A percentile compares a stretch with the other conserved stretches of the same genome.
These are phyloP conservation scores for Thalassoma bifasciatum DNA, from an alignment of 2,113 vertebrate genomes.

Conservation along the genomic window DNA sequence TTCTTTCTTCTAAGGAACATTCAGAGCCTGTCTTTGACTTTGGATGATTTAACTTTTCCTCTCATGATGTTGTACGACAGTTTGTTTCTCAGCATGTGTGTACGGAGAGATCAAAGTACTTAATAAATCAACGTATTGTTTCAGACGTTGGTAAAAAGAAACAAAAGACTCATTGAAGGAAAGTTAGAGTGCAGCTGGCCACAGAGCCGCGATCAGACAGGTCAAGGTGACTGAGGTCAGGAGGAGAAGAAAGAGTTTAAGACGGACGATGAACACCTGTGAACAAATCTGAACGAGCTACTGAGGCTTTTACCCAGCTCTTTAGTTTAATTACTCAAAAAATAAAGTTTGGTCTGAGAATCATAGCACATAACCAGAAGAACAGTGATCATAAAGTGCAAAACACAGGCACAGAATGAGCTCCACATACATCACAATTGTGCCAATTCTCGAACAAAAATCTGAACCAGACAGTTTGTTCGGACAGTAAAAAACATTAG, in stretches of 20 bases:
- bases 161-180: constrained; percentile 78
- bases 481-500: no score
- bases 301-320: no score
- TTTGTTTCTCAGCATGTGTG: background rate
- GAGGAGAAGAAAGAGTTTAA: constrained; percentile 43
- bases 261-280: constrained; percentile 62
- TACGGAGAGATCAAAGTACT: constrained; percentile 45
- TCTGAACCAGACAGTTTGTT: no score
- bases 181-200: constrained; percentile 30
- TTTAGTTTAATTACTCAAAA: no score
- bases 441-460: no score
- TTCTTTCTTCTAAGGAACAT: constrained; percentile 1
- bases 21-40: background rate
- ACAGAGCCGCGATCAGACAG: constrained; percentile 62
- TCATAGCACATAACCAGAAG: no score
- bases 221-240: constrained; percentile 68
- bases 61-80: constrained; percentile 14
- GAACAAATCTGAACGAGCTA: no score
- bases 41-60: background rate
- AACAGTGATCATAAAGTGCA: no score
- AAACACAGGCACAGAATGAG: no score
- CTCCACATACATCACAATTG: no score
- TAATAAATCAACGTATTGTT: constrained; percentile 51
- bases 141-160: constrained; percentile 43
- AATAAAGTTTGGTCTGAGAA: no score